Base-by-base conservation (phyloP, 2,888 invertebrate genomes). In the Pecten maximus region DNA sequence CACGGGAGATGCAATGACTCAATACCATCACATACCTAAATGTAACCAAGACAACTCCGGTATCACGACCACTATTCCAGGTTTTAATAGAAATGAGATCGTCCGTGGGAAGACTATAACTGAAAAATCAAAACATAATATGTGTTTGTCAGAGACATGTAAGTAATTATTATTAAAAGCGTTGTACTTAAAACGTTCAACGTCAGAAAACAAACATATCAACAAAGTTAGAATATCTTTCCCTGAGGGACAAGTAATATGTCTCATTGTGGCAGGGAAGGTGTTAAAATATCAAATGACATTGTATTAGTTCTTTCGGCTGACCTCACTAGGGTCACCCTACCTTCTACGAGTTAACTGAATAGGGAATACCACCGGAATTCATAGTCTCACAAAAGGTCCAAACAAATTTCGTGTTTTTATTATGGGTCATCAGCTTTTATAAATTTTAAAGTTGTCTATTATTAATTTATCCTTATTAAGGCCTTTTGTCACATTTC, bases 381-480 rank as follows among this genome's bases (percentile, higher is more conserved):
- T 74, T 35, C 74, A 35, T 28, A 28, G 28, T 74, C 16, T 54
- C 74, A 74, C 28, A 35, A 74, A 28, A 28, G 74, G 12, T 35
- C 74, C 35, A 23, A 35, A 28, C 74, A 74, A 74, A 35, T 6
- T 2, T 74, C 35, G 28, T 74, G 74, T 74, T 74, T 54, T 74
- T 74, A 74, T 74, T 74, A 74, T 35, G 74, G 74, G 74, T 74
- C 74, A 74, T 74, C 74, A 74, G 74, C 74, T 74, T 54, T 74
- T 74, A 35, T 35, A 35, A 74, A 74, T 10, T 74, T 74, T 74
- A 23, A 74, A 74, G 74, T 74, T 74, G 74, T 74, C 74, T 74
- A 35, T 74, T 74, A 74, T 74, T 74, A 74, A 74, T 74, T 74
- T 74, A 74, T 74, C 74, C 74, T 74, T 74, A 74, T 74, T 74